Evolutionary conservation across 2,888 invertebrate species (phyloP), one percentile per base, ranked within the genome.

Genomic region (Perithous albicinctus): DNA sequence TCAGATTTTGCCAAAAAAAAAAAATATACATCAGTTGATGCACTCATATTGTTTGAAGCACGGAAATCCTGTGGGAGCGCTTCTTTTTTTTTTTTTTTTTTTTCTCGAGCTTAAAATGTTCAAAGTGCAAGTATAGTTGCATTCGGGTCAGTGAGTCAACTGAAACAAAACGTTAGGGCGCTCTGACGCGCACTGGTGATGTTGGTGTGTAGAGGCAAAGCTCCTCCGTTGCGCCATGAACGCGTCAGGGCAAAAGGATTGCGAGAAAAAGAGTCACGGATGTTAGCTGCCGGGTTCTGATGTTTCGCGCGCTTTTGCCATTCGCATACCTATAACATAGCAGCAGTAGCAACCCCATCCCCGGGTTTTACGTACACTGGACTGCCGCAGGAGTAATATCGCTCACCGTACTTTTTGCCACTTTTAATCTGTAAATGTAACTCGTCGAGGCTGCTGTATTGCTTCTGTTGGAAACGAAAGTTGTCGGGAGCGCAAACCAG

Each of bases 341-440:
- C n/a, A n/a, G n/a, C n/a, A n/a, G n/a, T n/a, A n/a, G n/a, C n/a
- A n/a, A n/a, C n/a, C n/a, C n/a, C n/a, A n/a, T n/a, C 41, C 26
- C 43, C 8, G 80, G n/a, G n/a, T 48, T 72, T 80, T 77, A 23
- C 69, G 77, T 74, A 59, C 61, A 48, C 26, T 61, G 69, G 29
- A 70, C 69, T 63, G 48, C 46, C 61, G 77, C 70, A 48, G 61
- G 73, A 76, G 78, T 82, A 84, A 82, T 84, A 83, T 85, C 75
- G 82, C 80, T 64, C 80, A 66, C 79, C 83, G 85, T 84, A 85
- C 85, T 87, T 89, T 89, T 89, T 89, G 86, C 87, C 84, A 87
- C 86, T 89, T 89, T 89, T 89, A 89, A 89, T 89, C 88, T 89
- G 87, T 88, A 88, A 89, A 89, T 89, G 89, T 86, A 89, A 87